Percentiles rank a stretch among this genome's conserved stretches.
phyloP scores from a whole-genome alignment of 2,797 vertebrate genomes.

The Melanotaenia parkinsoni region DNA sequence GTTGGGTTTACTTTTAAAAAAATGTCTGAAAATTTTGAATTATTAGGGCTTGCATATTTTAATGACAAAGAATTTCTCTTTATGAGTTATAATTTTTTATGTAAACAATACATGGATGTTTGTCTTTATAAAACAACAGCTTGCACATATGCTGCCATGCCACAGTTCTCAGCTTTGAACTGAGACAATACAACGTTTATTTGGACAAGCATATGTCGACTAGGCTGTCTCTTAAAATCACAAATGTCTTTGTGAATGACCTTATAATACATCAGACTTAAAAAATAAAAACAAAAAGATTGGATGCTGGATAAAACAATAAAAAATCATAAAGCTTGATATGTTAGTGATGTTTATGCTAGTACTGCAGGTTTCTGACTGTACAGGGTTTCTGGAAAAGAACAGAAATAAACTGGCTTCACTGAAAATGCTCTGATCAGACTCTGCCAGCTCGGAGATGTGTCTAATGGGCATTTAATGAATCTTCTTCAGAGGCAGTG shows the following conservation, averaged over 20 bases:
- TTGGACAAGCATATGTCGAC: neutral
- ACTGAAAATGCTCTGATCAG: conserved; percentile 10
- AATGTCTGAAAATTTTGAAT: no score
- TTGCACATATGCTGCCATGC: neutral
- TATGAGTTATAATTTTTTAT: no score
- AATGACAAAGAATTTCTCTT: no score
- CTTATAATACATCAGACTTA: no score
- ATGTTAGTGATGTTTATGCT: conserved; percentile 6
- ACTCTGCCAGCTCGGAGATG: neutral
- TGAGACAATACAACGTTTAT: neutral
- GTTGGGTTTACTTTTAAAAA: no score
- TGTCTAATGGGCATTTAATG: neutral
- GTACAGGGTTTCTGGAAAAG: conserved; percentile 35
- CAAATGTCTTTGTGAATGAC: neutral
- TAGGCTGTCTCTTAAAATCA: neutral
- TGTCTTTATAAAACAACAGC: neutral
- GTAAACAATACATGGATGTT: no score
- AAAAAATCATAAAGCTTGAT: neutral
- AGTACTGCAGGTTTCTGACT: conserved; percentile 33
- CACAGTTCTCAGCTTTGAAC: no score
- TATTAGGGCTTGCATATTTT: no score
- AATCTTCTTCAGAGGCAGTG: neutral
- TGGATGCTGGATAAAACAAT: conserved; percentile 8
- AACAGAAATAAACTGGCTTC: conserved; percentile 19
- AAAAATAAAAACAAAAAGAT: neutral